A percentile compares a stretch with the other conserved stretches of the same genome.
Evolutionary conservation across 64 coral and sea anemone genomes (phyloP).

Genomic region (Platygyra sinensis): DNA sequence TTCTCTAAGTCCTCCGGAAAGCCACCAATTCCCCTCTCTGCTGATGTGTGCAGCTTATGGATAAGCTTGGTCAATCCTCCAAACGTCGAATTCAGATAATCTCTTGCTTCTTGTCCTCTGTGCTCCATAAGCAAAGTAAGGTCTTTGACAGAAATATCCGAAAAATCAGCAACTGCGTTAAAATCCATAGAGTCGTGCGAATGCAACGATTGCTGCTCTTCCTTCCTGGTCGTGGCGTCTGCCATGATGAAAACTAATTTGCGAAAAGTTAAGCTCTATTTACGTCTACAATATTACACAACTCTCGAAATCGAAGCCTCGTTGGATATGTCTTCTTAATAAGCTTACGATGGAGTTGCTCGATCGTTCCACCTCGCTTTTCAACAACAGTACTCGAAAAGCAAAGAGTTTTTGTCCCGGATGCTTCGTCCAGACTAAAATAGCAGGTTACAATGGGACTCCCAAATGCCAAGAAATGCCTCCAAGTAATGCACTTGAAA

Average conservation of each 20-base stretch:
- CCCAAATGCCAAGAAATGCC: background rate
- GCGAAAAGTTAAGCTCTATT: conserved; percentile 20
- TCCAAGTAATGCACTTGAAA: background rate
- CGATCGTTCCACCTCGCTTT: conserved; percentile 12
- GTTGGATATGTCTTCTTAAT: conserved; percentile 10
- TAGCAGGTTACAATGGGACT: background rate
- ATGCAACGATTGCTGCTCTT: conserved; percentile 78
- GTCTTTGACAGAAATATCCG: conserved; percentile 75
- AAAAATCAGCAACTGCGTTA: conserved; percentile 74
- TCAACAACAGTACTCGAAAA: background rate
- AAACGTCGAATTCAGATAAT: conserved; percentile 69
- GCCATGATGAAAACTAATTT: conserved; percentile 28
- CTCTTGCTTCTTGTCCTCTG: conserved; percentile 80
- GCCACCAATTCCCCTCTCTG: conserved; percentile 80
- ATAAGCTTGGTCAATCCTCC: conserved; percentile 80
- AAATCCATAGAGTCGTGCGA: conserved; percentile 87
- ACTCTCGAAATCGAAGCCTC: conserved; percentile 15
- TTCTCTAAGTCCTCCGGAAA: conserved; percentile 87
- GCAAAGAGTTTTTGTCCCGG: background rate
- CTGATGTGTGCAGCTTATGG: conserved; percentile 89
- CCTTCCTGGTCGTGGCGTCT: conserved; percentile 41
- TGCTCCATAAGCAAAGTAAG: conserved; percentile 82
- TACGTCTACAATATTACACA: conserved; percentile 12
- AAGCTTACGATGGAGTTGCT: background rate
- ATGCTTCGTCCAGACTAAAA: background rate